Percentiles rank a stretch among this genome's conserved stretches.
Evolutionary conservation across 2,888 invertebrate species (phyloP).

Genomic region (Cephus nigrinus): DNA sequence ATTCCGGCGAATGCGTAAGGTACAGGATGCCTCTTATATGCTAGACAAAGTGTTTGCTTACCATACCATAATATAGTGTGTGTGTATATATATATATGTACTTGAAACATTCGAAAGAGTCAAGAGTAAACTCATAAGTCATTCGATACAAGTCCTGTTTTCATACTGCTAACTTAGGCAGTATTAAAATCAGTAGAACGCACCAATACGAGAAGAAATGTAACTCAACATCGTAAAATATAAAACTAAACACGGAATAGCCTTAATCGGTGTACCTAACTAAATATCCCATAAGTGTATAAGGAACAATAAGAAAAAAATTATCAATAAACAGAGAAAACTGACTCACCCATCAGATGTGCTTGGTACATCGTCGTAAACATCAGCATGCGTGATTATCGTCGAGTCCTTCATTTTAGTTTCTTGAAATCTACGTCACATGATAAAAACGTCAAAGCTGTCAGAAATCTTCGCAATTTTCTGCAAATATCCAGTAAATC

Average conservation of each 20-base stretch:
- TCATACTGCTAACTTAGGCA: background rate
- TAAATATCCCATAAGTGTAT: background rate
- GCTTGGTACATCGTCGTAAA: constrained; percentile 48
- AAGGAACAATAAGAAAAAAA: background rate
- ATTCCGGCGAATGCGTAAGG: background rate
- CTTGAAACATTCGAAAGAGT: background rate
- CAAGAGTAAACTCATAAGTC: background rate
- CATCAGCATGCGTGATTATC: constrained; percentile 54
- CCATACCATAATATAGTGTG: background rate
- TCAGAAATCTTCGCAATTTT: background rate
- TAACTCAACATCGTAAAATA: background rate
- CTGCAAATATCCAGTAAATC: background rate
- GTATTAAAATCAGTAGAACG: background rate
- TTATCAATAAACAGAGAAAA: background rate
- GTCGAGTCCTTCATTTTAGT: constrained; percentile 51
- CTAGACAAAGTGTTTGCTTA: background rate
- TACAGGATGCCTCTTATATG: background rate
- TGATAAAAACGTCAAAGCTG: background rate
- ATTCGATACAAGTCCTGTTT: background rate
- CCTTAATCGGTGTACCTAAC: background rate
- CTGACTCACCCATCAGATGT: constrained; percentile 50
- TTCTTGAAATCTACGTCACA: background rate
- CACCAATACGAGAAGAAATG: background rate
- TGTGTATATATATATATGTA: background rate
- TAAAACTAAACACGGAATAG: background rate